Evolutionary conservation across 1,140 invertebrate genomes (phyloP), one percentile per base, ranked within the genome.

Genomic region (roundworm (Caenorhabditis elegans)): DNA sequence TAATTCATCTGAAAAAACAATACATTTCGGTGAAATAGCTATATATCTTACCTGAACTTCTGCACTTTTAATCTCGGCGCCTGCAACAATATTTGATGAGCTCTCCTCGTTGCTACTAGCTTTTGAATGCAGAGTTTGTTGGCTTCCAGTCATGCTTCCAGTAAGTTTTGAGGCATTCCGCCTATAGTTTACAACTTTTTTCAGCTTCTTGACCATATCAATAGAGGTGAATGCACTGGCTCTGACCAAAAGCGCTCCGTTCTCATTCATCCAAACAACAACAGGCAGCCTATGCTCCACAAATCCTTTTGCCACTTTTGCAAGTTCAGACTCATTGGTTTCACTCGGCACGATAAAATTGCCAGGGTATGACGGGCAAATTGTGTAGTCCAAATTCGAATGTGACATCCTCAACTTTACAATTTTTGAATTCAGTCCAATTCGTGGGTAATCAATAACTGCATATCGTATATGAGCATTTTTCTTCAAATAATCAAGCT

Each of bases 71-170:
- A 70, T 70, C 13, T 70, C 60, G n/a, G 60, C 60, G 8, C 60
- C 60, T 11, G 60, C 5, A 3, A 70, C 60, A 15, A 70, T 19
- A 24, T 70, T 70, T 13, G 60, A 70, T 43, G 34, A 17, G n/a
- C 34, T 70, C 13, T 70, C 60, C n/a, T 70, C 60, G 43, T 70
- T 70, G n/a, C 60, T 70, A 22, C 60, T 70, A 6, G 60, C 60
- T 22, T 70, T 70, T 4, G 60, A 70, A 22, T 70, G 60, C 10
- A 70, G 19, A 6, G 60, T 70, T n/a, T 70, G 60, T 13, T 70
- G 60, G 13, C 60, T 70, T 43, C 60, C 60, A 17, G 60, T 70
- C 60, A 70, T 70, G n/a, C 34, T 70, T 10, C 60, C 60, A 11
- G 60, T 70, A 4, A 70, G n/a, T 22, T 70, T 70, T 22, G 60